Conservation (phyloP, 1,140 invertebrate species). For the Drosophila pseudoobscura region DNA sequence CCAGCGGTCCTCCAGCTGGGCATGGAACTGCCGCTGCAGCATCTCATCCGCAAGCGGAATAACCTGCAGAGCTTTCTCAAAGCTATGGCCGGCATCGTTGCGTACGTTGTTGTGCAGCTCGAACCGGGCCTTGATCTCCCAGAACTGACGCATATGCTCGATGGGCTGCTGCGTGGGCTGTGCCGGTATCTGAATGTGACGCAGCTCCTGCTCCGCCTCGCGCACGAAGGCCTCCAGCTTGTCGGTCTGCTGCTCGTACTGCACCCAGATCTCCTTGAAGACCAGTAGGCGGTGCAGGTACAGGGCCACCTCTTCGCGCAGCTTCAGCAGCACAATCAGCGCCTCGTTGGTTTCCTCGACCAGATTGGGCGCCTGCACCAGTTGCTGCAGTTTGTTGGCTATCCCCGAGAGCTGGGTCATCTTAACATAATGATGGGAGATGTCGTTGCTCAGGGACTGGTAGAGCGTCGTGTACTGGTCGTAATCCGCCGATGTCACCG, state of each 20-base stretch:
- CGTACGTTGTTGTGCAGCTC: slow-evolving; percentile 92
- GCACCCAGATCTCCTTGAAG: slow-evolving; percentile 90
- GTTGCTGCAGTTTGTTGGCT: slow-evolving; percentile 89
- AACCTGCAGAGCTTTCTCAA: slow-evolving; percentile 90
- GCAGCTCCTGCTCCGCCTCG: slow-evolving; percentile 87
- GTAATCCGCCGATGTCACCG: slow-evolving; percentile 91
- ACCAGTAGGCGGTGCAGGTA: slow-evolving; percentile 88
- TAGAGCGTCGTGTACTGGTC: slow-evolving; percentile 93
- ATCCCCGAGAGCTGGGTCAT: slow-evolving; percentile 88
- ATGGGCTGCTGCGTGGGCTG: slow-evolving; percentile 85
- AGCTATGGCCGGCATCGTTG: slow-evolving; percentile 88
- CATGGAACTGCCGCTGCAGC: slow-evolving; percentile 90
- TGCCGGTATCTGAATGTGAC: slow-evolving; percentile 84
- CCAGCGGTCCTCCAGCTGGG: slow-evolving; percentile 91
- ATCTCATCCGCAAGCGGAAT: slow-evolving; percentile 92
- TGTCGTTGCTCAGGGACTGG: slow-evolving; percentile 90
- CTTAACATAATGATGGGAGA: slow-evolving; percentile 90
- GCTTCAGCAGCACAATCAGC: slow-evolving; percentile 87
- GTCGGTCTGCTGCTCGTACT: slow-evolving; percentile 88
- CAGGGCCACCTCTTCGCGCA: slow-evolving; percentile 89
- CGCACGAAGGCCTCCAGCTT: slow-evolving; percentile 90
- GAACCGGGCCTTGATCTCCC: slow-evolving; percentile 94
- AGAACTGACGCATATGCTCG: slow-evolving; percentile 90
- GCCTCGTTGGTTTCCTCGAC: slow-evolving; percentile 88
- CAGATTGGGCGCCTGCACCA: slow-evolving; percentile 89